A percentile compares a stretch with the other conserved stretches of the same genome.
phyloP scores from a whole-genome alignment of 2,113 vertebrate genomes.

The Rhinolophus sinicus region DNA sequence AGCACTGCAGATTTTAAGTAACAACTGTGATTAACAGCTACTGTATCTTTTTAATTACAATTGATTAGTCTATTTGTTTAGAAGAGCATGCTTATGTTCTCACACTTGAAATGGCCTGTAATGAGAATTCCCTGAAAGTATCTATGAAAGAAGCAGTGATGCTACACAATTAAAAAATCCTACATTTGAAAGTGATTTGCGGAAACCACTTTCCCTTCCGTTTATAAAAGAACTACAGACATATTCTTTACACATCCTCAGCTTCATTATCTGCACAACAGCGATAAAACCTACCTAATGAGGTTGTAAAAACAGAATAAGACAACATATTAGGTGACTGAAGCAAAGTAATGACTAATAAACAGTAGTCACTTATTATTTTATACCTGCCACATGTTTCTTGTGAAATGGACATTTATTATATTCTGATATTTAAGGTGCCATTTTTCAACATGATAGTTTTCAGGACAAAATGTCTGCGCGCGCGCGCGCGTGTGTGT shows the following conservation, averaged over 20 bases:
- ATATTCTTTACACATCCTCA: neutral
- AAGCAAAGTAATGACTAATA: neutral
- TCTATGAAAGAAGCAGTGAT: neutral
- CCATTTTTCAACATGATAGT: neutral
- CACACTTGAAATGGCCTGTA: neutral
- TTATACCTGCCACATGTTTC: neutral
- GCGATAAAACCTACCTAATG: neutral
- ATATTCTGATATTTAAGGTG: neutral
- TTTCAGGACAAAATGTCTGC: constrained; percentile 12
- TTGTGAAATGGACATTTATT: neutral
- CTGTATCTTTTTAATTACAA: neutral
- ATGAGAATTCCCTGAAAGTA: neutral
- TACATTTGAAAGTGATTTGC: neutral
- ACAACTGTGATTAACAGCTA: neutral
- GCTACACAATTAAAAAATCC: neutral
- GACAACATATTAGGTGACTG: neutral
- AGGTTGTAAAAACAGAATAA: neutral
- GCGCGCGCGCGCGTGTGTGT: neutral
- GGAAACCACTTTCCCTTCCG: constrained; percentile 4
- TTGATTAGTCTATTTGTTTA: neutral
- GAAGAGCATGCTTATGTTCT: neutral
- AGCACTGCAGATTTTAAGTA: neutral
- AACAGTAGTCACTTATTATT: neutral
- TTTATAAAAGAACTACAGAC: neutral
- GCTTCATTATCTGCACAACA: neutral